Percentiles rank a stretch among this genome's conserved stretches.
Evolutionary conservation across 92 coral and sea anemone species (phyloP).

Genomic region (Porites lobata): DNA sequence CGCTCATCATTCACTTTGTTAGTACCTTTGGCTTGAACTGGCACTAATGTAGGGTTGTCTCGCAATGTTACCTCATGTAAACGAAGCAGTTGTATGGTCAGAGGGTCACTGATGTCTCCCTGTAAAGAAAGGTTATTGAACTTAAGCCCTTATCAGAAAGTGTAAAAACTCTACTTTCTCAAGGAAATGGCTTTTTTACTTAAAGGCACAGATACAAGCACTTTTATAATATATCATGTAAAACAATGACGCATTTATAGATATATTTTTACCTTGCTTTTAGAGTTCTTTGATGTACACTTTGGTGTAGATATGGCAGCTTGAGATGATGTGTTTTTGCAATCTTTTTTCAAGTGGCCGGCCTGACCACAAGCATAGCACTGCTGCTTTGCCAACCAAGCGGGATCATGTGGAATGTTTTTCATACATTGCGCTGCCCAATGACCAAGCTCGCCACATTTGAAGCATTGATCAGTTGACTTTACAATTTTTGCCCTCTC

Average conservation of each 20-base stretch:
- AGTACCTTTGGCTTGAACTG: not conserved
- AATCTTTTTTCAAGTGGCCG: constrained; percentile 44
- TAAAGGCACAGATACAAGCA: not conserved
- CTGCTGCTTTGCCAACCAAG: constrained; percentile 41
- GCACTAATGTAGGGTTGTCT: not conserved
- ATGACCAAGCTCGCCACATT: constrained; percentile 47
- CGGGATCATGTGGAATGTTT: constrained; percentile 21
- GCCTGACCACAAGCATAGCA: constrained; percentile 46
- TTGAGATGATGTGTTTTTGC: not conserved
- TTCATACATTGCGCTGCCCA: constrained; percentile 26
- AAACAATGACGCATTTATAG: no score
- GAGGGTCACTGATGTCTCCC: constrained; percentile 31
- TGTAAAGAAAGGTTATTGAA: not conserved
- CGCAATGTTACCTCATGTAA: not conserved
- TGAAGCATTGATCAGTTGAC: constrained; percentile 37
- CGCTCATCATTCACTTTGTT: not conserved
- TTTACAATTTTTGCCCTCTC: not conserved
- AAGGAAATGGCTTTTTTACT: not conserved
- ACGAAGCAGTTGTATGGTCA: constrained; percentile 17
- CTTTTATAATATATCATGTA: not conserved
- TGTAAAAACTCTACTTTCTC: not conserved
- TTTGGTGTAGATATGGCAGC: not conserved
- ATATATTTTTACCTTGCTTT: not conserved
- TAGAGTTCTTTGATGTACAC: not conserved
- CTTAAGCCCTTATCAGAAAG: not conserved